Percentiles rank a stretch among this genome's conserved stretches.
These are phyloP conservation scores for Glaucopsyche alexis DNA, from an alignment of 2,888 invertebrate species.

Conservation along the genomic window DNA sequence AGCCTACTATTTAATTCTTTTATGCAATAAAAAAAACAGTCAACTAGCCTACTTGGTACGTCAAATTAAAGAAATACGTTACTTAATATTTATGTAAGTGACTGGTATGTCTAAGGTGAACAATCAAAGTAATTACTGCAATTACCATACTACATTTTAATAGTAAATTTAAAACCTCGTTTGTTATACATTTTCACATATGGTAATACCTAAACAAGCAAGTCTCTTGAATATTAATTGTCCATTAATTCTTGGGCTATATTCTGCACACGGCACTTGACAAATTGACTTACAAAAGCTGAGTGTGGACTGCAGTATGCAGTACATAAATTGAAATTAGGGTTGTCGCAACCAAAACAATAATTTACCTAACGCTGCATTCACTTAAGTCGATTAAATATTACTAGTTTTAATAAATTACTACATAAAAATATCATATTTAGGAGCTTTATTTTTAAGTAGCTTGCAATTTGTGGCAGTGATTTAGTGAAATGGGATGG, in stretches of 20 bases:
- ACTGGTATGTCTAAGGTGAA: not conserved
- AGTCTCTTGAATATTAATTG: conserved; percentile 19
- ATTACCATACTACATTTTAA: conserved; percentile 7
- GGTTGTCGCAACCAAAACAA: not conserved
- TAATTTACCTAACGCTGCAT: not conserved
- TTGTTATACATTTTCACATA: conserved; percentile 6
- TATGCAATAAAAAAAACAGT: too few relatives aligned
- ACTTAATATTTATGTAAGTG: conserved; percentile 2
- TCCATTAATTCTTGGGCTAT: conserved; percentile 2
- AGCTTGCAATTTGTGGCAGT: too few relatives aligned
- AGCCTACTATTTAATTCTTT: too few relatives aligned
- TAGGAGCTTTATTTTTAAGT: too few relatives aligned
- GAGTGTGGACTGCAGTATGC: not conserved
- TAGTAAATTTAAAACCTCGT: not conserved
- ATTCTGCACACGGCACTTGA: conserved; percentile 16
- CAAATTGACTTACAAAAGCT: conserved; percentile 27
- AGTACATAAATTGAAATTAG: not conserved
- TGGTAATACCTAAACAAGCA: conserved; percentile 6
- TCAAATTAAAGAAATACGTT: not conserved
- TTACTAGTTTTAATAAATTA: too few relatives aligned
- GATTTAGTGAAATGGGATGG: too few relatives aligned
- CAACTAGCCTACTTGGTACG: not conserved
- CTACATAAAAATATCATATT: too few relatives aligned
- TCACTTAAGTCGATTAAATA: too few relatives aligned
- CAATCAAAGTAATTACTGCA: conserved; percentile 1